These are phyloP conservation scores for Myripristis jacobus DNA, from an alignment of 2,797 vertebrate genomes.

Conservation along the genomic window DNA sequence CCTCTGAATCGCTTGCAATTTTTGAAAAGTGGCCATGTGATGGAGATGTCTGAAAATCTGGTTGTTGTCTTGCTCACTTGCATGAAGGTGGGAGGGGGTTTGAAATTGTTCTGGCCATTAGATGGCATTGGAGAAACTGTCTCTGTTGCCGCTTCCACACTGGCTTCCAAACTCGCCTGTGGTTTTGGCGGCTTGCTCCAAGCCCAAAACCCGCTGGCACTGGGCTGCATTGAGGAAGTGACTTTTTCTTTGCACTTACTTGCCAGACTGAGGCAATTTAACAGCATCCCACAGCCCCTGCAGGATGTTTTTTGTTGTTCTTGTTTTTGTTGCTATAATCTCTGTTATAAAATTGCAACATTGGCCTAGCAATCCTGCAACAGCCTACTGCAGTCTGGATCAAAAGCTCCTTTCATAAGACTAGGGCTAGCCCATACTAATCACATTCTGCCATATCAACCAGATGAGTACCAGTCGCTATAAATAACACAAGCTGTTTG, in stretches of 20 bases:
- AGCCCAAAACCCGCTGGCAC: conserved; percentile 10
- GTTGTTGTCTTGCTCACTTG: too few species aligned
- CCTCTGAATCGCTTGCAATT: too few species aligned
- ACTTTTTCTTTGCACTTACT: conserved; percentile 66
- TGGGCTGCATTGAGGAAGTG: conserved; percentile 61
- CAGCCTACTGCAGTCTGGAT: conserved; percentile 65
- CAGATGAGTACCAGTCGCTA: conserved; percentile 61
- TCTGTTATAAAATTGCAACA: conserved; percentile 58
- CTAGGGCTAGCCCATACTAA: conserved; percentile 62
- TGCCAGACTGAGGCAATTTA: conserved; percentile 36
- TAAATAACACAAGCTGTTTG: conserved; percentile 73
- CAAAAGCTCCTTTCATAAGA: conserved; percentile 69
- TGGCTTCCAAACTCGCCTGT: too few species aligned
- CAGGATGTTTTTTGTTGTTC: conserved; percentile 7
- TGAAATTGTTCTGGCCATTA: too few species aligned
- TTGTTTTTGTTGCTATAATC: conserved; percentile 43
- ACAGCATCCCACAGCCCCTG: conserved; percentile 32
- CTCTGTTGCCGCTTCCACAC: too few species aligned
- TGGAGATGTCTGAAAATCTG: too few species aligned
- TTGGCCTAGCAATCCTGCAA: conserved; percentile 50
- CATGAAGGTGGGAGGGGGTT: too few species aligned
- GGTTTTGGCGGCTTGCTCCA: not conserved
- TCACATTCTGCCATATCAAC: conserved; percentile 75
- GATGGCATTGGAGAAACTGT: too few species aligned
- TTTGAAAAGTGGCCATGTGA: too few species aligned